Evolutionary conservation across 2,113 vertebrate genomes (phyloP), one percentile per base, ranked within the genome.

Genomic region (Pungitius pungitius): DNA sequence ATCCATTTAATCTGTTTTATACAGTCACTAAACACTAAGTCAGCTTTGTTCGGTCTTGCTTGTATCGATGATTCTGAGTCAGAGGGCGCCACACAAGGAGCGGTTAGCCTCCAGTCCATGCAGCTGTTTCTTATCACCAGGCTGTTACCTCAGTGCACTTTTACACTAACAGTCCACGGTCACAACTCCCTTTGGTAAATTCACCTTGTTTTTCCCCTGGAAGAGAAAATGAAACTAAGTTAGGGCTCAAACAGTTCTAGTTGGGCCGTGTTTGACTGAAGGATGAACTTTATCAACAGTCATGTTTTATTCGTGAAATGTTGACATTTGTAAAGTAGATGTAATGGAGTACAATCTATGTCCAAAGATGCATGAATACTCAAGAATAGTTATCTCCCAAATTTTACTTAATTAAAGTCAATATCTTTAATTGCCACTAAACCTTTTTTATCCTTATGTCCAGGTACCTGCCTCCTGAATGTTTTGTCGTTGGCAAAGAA

Each of bases 401-500:
- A 42, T 15, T 30, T 22, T n/a, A 61, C 6, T 40, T 37, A 8
- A 47, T 17, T 17, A 6, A 2, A 20, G n/a, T 35, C 33, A 6
- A 35, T 35, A 35, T 6, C 33, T 9, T 20, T 43, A 37, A 11
- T 39, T 39, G 30, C 11, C 26, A 26, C 9, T 15, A 33, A 55
- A 54, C 22, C 0, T 6, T 4, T 11, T 11, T 59, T 27, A 4
- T 49, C 30, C 1, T 26, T 54, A 6, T 56, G 40, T 1, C 9
- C 76, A 99, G 98, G 98, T 99, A 99, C 85, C 90, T 99, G 88
- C 98, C 98, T 86, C 98, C 98, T 56, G 98, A 99, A 73, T 99
- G 98, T 92, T 99, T 99, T 93, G 98, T 99, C 85, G 98, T 99
- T 83, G 98, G 98, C 74, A 99, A 99, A 92, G 98, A 99, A 81